Evolutionary conservation across 92 coral and sea anemone species (phyloP), one percentile per base, ranked within the genome.

Genomic region (Blastomussa wellsi): DNA sequence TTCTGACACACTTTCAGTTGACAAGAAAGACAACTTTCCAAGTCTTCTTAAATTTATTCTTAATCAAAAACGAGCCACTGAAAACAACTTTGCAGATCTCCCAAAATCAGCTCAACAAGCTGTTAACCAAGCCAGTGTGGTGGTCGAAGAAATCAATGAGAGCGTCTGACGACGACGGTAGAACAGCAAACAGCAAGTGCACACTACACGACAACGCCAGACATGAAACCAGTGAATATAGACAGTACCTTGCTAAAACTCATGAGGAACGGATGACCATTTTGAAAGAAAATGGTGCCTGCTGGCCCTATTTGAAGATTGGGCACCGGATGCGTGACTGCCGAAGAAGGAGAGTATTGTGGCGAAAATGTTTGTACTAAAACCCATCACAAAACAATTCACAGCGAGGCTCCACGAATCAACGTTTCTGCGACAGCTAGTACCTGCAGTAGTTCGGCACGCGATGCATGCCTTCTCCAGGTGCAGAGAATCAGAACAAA

Each of bases 271-370:
- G 79, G 51, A 66, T 42, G 33, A 55, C 53, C 33, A 16, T 84
- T 69, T 37, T 89, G 47, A 89, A 79, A 64, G 86, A 86, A 24
- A 90, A 81, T 48, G 72, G 77, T 8, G 84, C 84, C 4, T 86
- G 87, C 69, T 90, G 89, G 89, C 86, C 90, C 17, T 86, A 88
- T 71, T 79, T 90, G 39, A 86, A 82, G 69, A 24, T 62, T 41
- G 90, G 93, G 38, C 90, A 86, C 65, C 73, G 87, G 17, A 51
- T 84, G 9, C 33, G 69, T 4, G 84, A 90, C 26, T 90, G 89
- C 86, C 72, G 74, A 73, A 84, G 74, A 28, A 89, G 42, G 69
- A 37, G 28, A 72, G n/a, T 24, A n/a, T 2, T 78, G 91, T 60
- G 91, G 91, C 16, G 35, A 47, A 69, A 78, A 72, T 11, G 88